Evolutionary conservation across 2,113 vertebrate genomes (phyloP), one percentile per base, ranked within the genome.

Genomic region (Hiodon alosoides): DNA sequence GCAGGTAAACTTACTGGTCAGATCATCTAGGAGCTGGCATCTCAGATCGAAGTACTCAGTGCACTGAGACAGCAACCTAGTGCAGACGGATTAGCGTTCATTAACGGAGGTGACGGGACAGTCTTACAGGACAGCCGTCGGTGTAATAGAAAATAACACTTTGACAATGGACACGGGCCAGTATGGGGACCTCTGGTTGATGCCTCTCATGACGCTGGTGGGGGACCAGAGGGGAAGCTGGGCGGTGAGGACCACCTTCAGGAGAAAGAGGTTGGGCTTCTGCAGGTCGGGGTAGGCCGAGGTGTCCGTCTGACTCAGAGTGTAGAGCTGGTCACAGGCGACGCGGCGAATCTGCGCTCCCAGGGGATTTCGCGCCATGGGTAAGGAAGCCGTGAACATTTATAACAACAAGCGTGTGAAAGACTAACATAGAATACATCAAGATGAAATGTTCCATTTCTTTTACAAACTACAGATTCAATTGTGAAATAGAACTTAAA

Each of bases 211-310:
- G 69, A 98, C 93, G 73, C 96, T 98, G 17, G 97, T 98, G 4
- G 97, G 96, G 78, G 96, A 98, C 97, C 97, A 99, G 16, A 99
- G 89, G 0, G 97, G 97, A 79, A 99, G 93, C 85, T 98, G 97
- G 10, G 97, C 96, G 0, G 94, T 94, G 5, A 99, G 93, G 76
- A 99, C 83, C 68, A 98, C 95, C 0, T 91, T 92, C 2, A 99
- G 88, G 52, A 99, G 93, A 87, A 98, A 99, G 67, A 98, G 90
- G 82, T 98, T 98, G 81, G 97, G 93, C 79, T 99, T 99, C 74
- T 98, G 96, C 0, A 97, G 91, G 10, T 99, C 97, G 1, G 94
- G 92, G 78, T 96, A 94, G 72, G 89, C 83, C 0, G 95, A 98
- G 0, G 96, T 97, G 83, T 98, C 97, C 0, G 95, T 97, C 83